These are phyloP conservation scores for Lathamus discolor DNA, from an alignment of 2,113 vertebrate genomes.

Conservation along the genomic window DNA sequence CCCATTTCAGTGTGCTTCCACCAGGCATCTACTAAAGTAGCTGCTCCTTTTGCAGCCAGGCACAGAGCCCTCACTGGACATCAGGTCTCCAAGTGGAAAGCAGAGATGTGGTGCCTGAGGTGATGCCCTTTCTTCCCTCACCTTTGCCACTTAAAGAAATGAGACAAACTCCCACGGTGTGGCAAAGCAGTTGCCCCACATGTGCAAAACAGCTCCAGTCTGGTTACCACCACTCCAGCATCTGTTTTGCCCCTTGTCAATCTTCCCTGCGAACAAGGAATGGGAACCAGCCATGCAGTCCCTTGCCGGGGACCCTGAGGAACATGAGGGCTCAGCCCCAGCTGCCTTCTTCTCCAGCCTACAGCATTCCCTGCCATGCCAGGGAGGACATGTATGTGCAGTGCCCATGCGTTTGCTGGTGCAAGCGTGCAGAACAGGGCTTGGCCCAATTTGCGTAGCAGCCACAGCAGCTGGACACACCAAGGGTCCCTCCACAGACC, in stretches of 20 bases:
- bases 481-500: neutral
- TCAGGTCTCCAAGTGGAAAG: neutral
- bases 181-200: neutral
- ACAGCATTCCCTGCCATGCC: accelerated
- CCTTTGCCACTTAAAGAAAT: neutral
- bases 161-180: neutral
- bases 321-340: accelerated
- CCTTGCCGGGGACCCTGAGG: neutral
- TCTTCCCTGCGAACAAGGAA: neutral
- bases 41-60: neutral
- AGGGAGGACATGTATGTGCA: neutral
- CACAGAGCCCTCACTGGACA: neutral
- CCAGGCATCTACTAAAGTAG: neutral
- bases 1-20: neutral
- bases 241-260: neutral
- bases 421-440: neutral
- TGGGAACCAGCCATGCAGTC: accelerated
- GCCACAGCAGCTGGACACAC: neutral
- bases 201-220: neutral
- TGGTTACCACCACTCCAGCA: neutral
- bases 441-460: neutral
- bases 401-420: accelerated
- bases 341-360: neutral
- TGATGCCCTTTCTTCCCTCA: neutral
- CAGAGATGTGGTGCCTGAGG: neutral